phyloP scores from a whole-genome alignment of 2,888 invertebrate species.

The Anoplius nigerrimus region DNA sequence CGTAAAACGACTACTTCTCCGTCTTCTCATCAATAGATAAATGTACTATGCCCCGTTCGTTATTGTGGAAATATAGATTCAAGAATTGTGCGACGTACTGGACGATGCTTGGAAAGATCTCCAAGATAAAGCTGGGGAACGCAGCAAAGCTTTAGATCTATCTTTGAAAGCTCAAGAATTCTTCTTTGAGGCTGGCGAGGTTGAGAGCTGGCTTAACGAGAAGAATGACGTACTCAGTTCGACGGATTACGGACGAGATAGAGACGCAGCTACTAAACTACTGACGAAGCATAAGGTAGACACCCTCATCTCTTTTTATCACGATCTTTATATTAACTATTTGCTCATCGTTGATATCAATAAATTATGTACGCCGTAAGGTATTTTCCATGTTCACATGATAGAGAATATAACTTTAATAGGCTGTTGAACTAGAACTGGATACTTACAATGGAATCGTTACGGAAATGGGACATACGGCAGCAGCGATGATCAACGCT shows the following conservation, averaged over 20 bases:
- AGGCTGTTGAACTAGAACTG: slow-evolving; percentile 92
- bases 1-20: slow-evolving; percentile 14
- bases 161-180: slow-evolving; percentile 94
- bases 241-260: slow-evolving; percentile 92
- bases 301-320: background rate
- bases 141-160: slow-evolving; percentile 87
- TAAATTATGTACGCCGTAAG: background rate
- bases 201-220: slow-evolving; percentile 95
- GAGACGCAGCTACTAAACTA: slow-evolving; percentile 93
- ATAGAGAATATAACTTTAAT: slow-evolving; percentile 38
- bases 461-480: slow-evolving; percentile 93
- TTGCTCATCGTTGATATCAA: background rate
- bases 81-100: slow-evolving; percentile 84
- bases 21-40: background rate
- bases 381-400: background rate
- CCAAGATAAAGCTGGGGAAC: slow-evolving; percentile 82
- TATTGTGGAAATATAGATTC: slow-evolving; percentile 79
- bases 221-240: slow-evolving; percentile 87
- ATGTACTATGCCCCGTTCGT: background rate
- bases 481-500: slow-evolving; percentile 86
- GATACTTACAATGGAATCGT: slow-evolving; percentile 95
- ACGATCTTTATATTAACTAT: background rate
- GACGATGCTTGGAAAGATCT: slow-evolving; percentile 86
- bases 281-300: slow-evolving; percentile 94
- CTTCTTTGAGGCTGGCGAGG: slow-evolving; percentile 92